phyloP scores from a whole-genome alignment of 1,140 invertebrate genomes.

The Penaeus indicus region DNA sequence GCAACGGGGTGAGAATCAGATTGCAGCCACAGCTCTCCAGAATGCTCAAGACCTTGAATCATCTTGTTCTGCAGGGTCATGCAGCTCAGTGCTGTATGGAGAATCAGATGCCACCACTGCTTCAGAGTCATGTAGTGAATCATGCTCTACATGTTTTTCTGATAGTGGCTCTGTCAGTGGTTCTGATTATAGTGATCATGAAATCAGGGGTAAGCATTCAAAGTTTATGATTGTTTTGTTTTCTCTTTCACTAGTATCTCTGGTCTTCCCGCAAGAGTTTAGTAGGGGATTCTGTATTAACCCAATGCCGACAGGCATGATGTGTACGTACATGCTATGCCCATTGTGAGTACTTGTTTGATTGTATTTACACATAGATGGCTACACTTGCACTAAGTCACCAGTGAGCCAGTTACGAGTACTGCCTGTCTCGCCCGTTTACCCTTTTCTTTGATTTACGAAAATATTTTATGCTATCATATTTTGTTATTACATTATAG shows the following conservation, averaged over 20 bases:
- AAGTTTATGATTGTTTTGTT: neutral
- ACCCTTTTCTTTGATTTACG: no score
- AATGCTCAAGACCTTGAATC: conserved; percentile 80
- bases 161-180: conserved; percentile 41
- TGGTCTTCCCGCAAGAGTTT: no score
- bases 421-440: no score
- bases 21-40: conserved; percentile 82
- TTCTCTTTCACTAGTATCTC: neutral
- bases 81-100: conserved; percentile 68
- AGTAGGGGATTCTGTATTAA: no score
- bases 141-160: conserved; percentile 65
- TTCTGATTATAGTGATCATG: conserved; percentile 18
- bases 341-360: no score
- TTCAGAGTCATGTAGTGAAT: conserved; percentile 61
- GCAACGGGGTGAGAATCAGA: conserved; percentile 77
- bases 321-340: no score
- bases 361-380: no score
- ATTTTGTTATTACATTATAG: no score
- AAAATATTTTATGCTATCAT: no score
- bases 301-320: no score
- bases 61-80: conserved; percentile 73
- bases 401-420: no score
- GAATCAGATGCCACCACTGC: conserved; percentile 41
- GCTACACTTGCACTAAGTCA: no score
- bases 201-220: neutral